Percentiles rank a stretch among this genome's conserved stretches.
These are phyloP conservation scores for Alaudala cheleensis DNA, from an alignment of 2,113 vertebrate genomes.

Conservation along the genomic window DNA sequence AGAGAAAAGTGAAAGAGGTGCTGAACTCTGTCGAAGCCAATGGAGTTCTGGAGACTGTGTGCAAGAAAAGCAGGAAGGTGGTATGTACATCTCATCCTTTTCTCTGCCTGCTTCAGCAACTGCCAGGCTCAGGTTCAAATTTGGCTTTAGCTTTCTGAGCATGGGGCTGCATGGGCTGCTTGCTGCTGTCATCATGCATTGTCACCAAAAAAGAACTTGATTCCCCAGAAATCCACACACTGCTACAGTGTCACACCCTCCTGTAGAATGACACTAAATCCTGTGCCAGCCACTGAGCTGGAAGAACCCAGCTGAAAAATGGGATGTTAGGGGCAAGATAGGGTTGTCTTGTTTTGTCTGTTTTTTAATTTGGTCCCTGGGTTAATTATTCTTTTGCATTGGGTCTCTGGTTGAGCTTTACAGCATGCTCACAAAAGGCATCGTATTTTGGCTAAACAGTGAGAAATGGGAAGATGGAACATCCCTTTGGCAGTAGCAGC, in stretches of 20 bases:
- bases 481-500: neutral
- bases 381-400: neutral
- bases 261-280: neutral
- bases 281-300: neutral
- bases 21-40: neutral
- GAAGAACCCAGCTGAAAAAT: neutral
- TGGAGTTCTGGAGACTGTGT: neutral
- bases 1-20: slow-evolving; percentile 58
- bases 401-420: neutral
- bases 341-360: no score
- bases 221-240: neutral
- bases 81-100: slow-evolving; percentile 48
- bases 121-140: neutral
- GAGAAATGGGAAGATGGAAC: neutral
- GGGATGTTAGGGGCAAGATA: neutral
- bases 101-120: neutral
- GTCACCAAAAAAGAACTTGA: neutral
- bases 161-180: neutral
- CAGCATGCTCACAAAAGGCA: neutral
- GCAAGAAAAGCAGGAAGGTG: slow-evolving; percentile 29
- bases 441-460: neutral
- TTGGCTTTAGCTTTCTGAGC: neutral
- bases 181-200: neutral
- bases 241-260: neutral
- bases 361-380: neutral